phyloP scores from a whole-genome alignment of 1,140 invertebrate species.

The Temnothorax curvispinosus region DNA sequence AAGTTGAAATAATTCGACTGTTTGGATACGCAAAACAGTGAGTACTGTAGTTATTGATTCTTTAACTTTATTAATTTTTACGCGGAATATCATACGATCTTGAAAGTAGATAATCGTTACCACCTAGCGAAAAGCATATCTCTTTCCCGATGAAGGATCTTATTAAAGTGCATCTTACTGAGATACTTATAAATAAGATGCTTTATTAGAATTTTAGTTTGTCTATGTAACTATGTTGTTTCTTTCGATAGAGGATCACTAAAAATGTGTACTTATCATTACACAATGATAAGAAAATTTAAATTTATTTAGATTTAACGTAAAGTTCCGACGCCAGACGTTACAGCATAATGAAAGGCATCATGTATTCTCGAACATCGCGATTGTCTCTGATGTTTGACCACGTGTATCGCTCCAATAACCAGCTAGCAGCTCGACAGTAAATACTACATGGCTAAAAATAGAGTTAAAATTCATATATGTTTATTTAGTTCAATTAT shows the following conservation, averaged over 20 bases:
- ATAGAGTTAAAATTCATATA: conserved; percentile 59
- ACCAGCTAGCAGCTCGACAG: conserved; percentile 28
- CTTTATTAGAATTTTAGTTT: not conserved
- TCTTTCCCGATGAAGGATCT: conserved; percentile 37
- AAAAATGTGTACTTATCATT: conserved; percentile 70
- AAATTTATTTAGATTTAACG: conserved; percentile 58
- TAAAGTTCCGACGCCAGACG: conserved; percentile 42
- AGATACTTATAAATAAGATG: not conserved
- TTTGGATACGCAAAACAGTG: conserved; percentile 59
- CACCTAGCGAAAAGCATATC: conserved; percentile 6
- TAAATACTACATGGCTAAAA: conserved; percentile 40
- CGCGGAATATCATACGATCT: conserved; percentile 36
- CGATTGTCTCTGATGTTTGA: conserved; percentile 52
- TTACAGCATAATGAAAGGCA: conserved; percentile 48
- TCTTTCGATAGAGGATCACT: conserved; percentile 59
- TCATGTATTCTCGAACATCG: conserved; percentile 55
- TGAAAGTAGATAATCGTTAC: conserved; percentile 41
- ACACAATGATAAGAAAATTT: conserved; percentile 59
- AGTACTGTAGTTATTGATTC: conserved; percentile 37
- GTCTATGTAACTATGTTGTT: not conserved
- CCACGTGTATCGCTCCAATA: conserved; percentile 51
- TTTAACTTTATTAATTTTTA: conserved; percentile 24
- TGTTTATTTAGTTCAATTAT: conserved; percentile 54
- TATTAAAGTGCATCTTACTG: not conserved
- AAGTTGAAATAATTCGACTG: conserved; percentile 30